Percentiles rank a stretch among this genome's conserved stretches.
These are phyloP conservation scores for Sigmodon hispidus DNA, from an alignment of 2,113 vertebrate species.

Conservation along the genomic window DNA sequence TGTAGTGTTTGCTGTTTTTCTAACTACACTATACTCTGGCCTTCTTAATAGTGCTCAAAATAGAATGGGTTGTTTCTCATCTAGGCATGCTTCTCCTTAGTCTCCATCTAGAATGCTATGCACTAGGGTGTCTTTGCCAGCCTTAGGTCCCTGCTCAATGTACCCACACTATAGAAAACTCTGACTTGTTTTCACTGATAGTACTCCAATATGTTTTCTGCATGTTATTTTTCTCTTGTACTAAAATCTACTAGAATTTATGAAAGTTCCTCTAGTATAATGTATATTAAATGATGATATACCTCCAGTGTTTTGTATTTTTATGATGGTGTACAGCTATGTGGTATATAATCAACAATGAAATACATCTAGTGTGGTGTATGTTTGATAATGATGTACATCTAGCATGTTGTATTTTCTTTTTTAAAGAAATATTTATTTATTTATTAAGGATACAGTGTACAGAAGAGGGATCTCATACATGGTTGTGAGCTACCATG, in stretches of 20 bases:
- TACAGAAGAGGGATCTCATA: too few species aligned
- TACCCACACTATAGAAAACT: background rate
- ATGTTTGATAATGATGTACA: background rate
- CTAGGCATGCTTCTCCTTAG: background rate
- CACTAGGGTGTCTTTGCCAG: background rate
- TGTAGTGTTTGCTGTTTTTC: background rate
- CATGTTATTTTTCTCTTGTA: background rate
- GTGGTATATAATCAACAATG: background rate
- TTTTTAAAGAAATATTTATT: too few species aligned
- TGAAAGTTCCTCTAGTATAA: background rate
- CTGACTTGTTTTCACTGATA: background rate
- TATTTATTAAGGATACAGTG: too few species aligned
- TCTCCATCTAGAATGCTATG: background rate
- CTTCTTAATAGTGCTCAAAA: constrained; percentile 14
- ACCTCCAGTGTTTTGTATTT: background rate
- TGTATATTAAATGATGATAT: background rate
- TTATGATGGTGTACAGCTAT: too few species aligned
- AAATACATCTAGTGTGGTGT: background rate
- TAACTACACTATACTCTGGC: background rate
- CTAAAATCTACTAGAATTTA: background rate
- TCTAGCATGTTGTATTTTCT: background rate
- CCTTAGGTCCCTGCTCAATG: background rate
- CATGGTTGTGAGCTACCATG: too few species aligned
- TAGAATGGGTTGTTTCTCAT: background rate
- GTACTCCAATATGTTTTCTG: background rate